Evolutionary conservation across 30 jellyfish, hydroid and myxozoan genomes (phyloP).

Genomic region (Euphysa ruthae): DNA sequence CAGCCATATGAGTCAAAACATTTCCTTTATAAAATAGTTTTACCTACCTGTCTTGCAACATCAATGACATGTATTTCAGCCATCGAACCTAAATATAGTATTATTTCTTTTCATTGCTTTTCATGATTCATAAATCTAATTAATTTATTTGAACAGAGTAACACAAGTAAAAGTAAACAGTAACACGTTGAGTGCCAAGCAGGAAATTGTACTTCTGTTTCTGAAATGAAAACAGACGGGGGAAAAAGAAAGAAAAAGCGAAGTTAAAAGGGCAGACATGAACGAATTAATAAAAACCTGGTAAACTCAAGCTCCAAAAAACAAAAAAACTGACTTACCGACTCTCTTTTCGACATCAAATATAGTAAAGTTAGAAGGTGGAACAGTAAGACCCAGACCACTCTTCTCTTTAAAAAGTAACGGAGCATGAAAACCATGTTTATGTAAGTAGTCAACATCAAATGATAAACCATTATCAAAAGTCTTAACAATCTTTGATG

Average conservation of each 20-base stretch:
- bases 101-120: too few relatives aligned
- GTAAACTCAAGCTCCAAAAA: background rate
- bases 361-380: slow-evolving; percentile 65
- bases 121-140: too few relatives aligned
- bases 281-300: too few relatives aligned
- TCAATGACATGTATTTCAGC: slow-evolving; percentile 86
- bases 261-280: too few relatives aligned
- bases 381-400: slow-evolving; percentile 72
- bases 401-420: slow-evolving; percentile 49
- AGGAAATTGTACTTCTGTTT: too few relatives aligned
- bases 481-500: slow-evolving; percentile 5
- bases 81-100: slow-evolving; percentile 52
- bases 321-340: slow-evolving; percentile 38
- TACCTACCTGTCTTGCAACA: slow-evolving; percentile 79
- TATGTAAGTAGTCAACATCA: slow-evolving; percentile 31
- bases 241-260: too few relatives aligned
- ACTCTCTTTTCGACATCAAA: slow-evolving; percentile 88
- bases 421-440: slow-evolving; percentile 69
- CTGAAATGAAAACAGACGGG: too few relatives aligned
- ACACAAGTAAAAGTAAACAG: too few relatives aligned
- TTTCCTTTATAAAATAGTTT: background rate
- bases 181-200: too few relatives aligned
- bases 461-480: slow-evolving; percentile 51
- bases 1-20: too few relatives aligned
- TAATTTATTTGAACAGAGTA: too few relatives aligned